Conservation (phyloP, 2,113 vertebrate species). For the Todiramphus saurophagus region DNA sequence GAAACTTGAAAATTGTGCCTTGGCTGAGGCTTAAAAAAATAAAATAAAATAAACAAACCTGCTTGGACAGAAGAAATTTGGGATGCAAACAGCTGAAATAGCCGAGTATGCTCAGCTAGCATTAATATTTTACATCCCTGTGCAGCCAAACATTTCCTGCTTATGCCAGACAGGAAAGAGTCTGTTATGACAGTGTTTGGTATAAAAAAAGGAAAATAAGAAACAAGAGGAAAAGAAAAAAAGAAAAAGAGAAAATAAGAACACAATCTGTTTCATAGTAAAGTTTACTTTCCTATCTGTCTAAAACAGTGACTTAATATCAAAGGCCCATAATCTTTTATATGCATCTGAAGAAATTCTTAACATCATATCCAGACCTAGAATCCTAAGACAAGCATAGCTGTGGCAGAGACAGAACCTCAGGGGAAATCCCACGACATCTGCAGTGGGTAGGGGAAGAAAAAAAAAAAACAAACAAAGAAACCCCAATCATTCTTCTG, state of each 20-base stretch:
- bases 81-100: background rate
- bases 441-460: background rate
- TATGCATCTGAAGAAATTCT: background rate
- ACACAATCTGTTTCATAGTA: background rate
- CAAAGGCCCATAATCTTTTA: background rate
- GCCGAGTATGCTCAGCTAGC: background rate
- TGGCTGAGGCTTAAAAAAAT: background rate
- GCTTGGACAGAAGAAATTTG: background rate
- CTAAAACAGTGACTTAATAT: background rate
- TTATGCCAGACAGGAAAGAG: background rate
- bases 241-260: background rate
- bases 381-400: background rate
- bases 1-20: background rate
- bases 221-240: background rate
- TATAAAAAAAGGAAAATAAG: background rate
- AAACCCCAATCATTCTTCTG: background rate
- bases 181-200: background rate
- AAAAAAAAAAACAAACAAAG: too few species aligned
- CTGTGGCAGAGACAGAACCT: background rate
- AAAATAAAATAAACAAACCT: background rate
- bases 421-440: background rate
- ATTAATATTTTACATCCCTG: conserved; percentile 29
- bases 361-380: background rate
- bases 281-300: background rate
- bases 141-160: conserved; percentile 22